Conservation (phyloP, 2,888 invertebrate species). For the Eristalis tenax region DNA sequence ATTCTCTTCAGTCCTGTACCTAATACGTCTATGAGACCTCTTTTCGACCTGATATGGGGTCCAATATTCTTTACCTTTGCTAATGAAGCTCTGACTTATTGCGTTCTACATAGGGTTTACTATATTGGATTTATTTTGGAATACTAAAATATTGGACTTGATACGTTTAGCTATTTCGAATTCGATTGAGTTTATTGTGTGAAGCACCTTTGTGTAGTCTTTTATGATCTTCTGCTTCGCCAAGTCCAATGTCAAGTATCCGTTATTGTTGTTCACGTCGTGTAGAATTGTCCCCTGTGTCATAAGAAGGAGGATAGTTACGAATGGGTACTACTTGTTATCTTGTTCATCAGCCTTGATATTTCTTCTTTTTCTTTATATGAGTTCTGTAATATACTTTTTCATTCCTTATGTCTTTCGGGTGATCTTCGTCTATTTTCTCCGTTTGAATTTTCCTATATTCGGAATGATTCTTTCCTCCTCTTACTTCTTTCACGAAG, state of each 20-base stretch:
- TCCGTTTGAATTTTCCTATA: neutral
- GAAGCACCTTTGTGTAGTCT: neutral
- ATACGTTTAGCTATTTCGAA: neutral
- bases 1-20: slow-evolving; percentile 7
- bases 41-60: slow-evolving; percentile 7
- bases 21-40: slow-evolving; percentile 15
- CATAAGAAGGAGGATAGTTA: neutral
- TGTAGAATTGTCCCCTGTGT: neutral
- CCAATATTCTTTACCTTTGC: neutral
- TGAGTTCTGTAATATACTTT: neutral
- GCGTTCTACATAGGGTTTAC: neutral
- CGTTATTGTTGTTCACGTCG: slow-evolving; percentile 17
- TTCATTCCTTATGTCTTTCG: neutral
- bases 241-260: neutral
- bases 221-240: neutral
- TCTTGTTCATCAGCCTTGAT: neutral
- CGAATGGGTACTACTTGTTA: neutral
- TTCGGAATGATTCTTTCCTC: slow-evolving; percentile 7
- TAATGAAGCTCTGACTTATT: neutral
- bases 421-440: neutral
- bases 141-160: neutral
- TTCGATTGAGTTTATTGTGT: neutral
- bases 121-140: neutral
- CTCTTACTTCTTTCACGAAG: slow-evolving; percentile 14
- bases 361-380: neutral